These are phyloP conservation scores for Scaptodrosophila latifasciaeformis DNA, from an alignment of 2,888 invertebrate species.

Conservation along the genomic window DNA sequence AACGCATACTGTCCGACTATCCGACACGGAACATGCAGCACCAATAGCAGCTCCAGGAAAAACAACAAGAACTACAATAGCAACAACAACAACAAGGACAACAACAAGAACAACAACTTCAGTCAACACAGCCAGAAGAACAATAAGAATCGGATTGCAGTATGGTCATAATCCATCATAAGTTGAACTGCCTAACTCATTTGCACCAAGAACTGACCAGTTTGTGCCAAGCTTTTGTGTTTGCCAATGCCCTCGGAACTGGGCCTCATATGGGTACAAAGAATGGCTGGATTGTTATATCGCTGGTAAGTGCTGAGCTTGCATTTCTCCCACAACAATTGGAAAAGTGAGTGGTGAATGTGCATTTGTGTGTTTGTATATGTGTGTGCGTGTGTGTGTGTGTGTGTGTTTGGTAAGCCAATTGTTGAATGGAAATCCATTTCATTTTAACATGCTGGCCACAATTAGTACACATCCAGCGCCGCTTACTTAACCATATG, in stretches of 20 bases:
- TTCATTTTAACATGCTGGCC: slow-evolving; percentile 72
- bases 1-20: too few relatives aligned
- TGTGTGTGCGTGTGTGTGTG: slow-evolving; percentile 4
- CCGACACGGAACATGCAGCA: too few relatives aligned
- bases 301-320: too few relatives aligned
- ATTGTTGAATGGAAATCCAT: slow-evolving; percentile 72
- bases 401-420: slow-evolving; percentile 44
- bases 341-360: too few relatives aligned
- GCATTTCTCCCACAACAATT: too few relatives aligned
- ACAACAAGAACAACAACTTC: slow-evolving; percentile 19
- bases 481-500: slow-evolving; percentile 41
- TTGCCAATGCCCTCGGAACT: too few relatives aligned
- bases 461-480: slow-evolving; percentile 69
- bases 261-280: too few relatives aligned
- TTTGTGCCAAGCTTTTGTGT: too few relatives aligned
- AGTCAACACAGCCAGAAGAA: slow-evolving; percentile 9
- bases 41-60: too few relatives aligned
- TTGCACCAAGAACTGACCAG: slow-evolving; percentile 21
- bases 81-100: slow-evolving; percentile 26
- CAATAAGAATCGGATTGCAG: slow-evolving; percentile 22
- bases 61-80: slow-evolving; percentile 30
- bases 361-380: too few relatives aligned
- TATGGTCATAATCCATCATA: slow-evolving; percentile 65
- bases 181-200: slow-evolving; percentile 54
- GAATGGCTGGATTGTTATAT: too few relatives aligned